phyloP scores from a whole-genome alignment of 2,797 vertebrate species.

The Eupleurogrammus muticus region DNA sequence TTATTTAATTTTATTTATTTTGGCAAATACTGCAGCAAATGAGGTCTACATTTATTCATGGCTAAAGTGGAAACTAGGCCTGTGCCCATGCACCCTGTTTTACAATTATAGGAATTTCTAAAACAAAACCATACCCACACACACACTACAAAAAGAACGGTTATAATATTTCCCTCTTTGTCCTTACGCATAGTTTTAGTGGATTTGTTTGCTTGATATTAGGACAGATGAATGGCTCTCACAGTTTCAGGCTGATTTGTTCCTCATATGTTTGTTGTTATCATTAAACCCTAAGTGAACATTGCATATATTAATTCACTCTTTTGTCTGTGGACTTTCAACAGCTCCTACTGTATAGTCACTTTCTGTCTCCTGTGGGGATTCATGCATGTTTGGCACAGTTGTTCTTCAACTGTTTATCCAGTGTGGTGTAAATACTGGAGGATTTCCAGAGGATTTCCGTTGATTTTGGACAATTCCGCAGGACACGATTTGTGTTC shows the following conservation, averaged over 20 bases:
- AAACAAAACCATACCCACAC: background rate
- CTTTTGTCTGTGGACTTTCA: background rate
- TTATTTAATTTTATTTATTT: background rate
- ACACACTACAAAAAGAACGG: background rate
- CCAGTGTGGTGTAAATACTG: constrained; percentile 15
- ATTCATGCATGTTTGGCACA: constrained; percentile 13
- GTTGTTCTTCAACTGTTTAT: constrained; percentile 8
- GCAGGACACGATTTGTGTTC: background rate
- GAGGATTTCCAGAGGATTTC: background rate
- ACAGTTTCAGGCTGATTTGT: background rate
- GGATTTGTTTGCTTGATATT: background rate
- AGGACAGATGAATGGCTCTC: background rate
- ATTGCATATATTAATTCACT: background rate
- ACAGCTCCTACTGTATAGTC: constrained; percentile 1
- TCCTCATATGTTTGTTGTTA: background rate
- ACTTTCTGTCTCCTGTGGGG: background rate
- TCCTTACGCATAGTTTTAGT: background rate
- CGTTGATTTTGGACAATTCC: constrained; percentile 7
- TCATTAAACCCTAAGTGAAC: background rate
- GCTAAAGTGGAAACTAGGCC: background rate
- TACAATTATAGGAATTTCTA: background rate
- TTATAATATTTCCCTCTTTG: too few relatives aligned
- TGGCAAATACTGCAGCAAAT: background rate
- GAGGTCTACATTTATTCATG: background rate
- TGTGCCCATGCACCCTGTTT: constrained; percentile 6